These are phyloP conservation scores for Drosophila suzukii DNA, from an alignment of 1,140 invertebrate species.

Conservation along the genomic window DNA sequence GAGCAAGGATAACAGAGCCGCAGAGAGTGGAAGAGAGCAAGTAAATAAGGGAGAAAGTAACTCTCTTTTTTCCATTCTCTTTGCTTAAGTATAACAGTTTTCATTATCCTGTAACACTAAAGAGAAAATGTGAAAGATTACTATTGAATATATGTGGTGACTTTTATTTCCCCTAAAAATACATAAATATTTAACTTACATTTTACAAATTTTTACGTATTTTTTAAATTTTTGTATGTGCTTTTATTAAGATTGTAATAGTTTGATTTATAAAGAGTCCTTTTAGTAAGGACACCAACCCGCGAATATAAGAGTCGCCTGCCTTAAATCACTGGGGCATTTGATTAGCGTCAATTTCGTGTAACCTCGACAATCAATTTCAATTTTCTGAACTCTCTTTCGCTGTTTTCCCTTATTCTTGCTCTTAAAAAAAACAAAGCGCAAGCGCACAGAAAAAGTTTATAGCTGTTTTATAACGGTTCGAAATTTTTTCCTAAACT, in stretches of 20 bases:
- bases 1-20: slow-evolving; percentile 5
- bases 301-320: slow-evolving; percentile 48
- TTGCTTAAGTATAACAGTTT: slow-evolving; percentile 41
- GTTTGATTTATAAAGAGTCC: not conserved
- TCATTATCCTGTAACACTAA: not conserved
- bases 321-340: slow-evolving; percentile 45
- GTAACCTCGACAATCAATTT: slow-evolving; percentile 40
- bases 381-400: slow-evolving; percentile 17
- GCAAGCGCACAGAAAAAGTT: slow-evolving; percentile 11
- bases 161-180: not conserved
- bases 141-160: no score
- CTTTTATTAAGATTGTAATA: not conserved
- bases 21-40: not conserved
- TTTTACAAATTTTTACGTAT: not conserved
- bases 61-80: slow-evolving; percentile 7
- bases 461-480: not conserved
- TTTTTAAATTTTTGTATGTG: not conserved
- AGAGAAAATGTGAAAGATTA: not conserved
- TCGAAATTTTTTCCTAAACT: not conserved
- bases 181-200: not conserved
- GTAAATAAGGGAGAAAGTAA: not conserved
- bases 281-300: slow-evolving; percentile 40
- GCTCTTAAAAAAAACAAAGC: not conserved
- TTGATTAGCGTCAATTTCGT: slow-evolving; percentile 54
- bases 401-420: slow-evolving; percentile 8